Conservation (phyloP, 2,797 vertebrate species). For the Pseudochaenichthys georgianus region DNA sequence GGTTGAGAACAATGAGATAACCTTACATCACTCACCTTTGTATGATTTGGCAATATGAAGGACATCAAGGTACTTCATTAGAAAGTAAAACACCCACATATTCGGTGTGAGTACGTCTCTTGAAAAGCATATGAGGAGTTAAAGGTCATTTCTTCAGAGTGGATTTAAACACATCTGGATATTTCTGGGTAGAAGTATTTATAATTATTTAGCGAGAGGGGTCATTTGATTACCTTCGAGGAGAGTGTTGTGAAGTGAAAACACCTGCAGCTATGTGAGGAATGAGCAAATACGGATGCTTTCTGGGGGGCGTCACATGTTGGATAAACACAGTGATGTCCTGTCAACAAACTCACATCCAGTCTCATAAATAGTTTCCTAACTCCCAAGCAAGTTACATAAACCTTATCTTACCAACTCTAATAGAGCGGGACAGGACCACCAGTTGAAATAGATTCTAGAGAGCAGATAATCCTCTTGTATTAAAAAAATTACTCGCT, state of each 20-base stretch:
- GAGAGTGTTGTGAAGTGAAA: neutral
- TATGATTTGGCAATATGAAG: neutral
- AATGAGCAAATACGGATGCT: conserved; percentile 2
- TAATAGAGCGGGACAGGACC: neutral
- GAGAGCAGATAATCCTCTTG: neutral
- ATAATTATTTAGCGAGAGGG: neutral
- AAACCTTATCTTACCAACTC: conserved; percentile 11
- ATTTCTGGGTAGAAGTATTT: neutral
- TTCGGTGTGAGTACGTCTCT: neutral
- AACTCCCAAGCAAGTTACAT: conserved; percentile 3
- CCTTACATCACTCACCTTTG: neutral
- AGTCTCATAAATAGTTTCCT: conserved; percentile 10
- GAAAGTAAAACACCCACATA: neutral
- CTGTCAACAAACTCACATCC: conserved; percentile 17
- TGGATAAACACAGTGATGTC: conserved; percentile 34
- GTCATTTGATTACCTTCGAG: conserved; percentile 10
- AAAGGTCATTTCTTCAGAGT: no score
- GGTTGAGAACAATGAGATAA: neutral
- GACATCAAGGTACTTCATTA: neutral
- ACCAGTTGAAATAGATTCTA: neutral
- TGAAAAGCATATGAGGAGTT: neutral
- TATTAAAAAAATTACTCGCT: no score
- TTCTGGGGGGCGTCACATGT: conserved; percentile 19
- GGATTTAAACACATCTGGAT: conserved; percentile 4
- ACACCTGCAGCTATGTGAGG: conserved; percentile 14